Percentiles rank a stretch among this genome's conserved stretches.
Conservation (phyloP, 2,888 invertebrate species). For the Melinaea marsaeus region DNA sequence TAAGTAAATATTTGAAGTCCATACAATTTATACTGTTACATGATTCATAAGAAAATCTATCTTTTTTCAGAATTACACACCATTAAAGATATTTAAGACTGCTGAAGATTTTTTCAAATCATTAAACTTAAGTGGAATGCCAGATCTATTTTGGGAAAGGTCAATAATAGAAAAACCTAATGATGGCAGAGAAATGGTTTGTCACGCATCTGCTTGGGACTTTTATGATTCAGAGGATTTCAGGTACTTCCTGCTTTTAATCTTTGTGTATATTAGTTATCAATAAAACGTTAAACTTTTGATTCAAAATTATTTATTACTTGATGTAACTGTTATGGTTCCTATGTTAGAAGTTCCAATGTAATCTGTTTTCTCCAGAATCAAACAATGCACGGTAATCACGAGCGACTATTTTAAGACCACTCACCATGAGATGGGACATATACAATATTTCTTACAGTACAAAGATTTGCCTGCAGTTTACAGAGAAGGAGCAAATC, state of each 20-base stretch:
- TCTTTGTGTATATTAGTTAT: no score
- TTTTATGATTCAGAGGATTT: conserved; percentile 90
- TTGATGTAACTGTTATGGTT: no score
- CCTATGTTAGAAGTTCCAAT: no score
- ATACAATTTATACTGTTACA: background rate
- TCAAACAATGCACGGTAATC: conserved; percentile 79
- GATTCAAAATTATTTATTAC: no score
- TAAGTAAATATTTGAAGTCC: conserved; percentile 36
- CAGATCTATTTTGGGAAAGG: conserved; percentile 88
- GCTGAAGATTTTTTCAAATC: conserved; percentile 92
- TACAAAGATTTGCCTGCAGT: conserved; percentile 84
- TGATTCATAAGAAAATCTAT: no score
- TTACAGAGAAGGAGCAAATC: conserved; percentile 84
- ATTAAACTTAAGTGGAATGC: conserved; percentile 86
- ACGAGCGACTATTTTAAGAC: conserved; percentile 79
- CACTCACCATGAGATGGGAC: conserved; percentile 90
- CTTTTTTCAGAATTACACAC: conserved; percentile 81
- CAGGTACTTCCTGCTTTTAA: conserved; percentile 63
- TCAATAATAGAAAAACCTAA: conserved; percentile 89
- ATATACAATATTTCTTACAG: conserved; percentile 86
- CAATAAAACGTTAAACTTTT: no score
- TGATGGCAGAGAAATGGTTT: conserved; percentile 84
- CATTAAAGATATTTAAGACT: conserved; percentile 85
- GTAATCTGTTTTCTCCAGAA: conserved; percentile 51
- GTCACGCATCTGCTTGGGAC: conserved; percentile 94